Evolutionary conservation across 2,797 vertebrate species (phyloP), one percentile per base, ranked within the genome.

Genomic region (Liasis olivaceus): DNA sequence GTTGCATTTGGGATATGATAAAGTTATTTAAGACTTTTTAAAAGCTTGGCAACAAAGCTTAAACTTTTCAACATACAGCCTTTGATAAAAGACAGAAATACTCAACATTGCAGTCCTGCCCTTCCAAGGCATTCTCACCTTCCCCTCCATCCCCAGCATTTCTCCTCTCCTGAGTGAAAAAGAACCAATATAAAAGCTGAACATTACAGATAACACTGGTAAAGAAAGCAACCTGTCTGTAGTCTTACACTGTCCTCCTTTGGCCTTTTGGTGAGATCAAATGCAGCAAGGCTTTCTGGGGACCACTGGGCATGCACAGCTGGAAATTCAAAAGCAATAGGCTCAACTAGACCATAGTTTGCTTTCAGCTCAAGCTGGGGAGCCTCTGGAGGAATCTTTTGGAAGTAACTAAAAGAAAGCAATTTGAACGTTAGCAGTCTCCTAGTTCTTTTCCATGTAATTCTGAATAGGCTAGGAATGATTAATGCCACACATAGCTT

Each of bases 361-460:
- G 99, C 99, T 97, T 99, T 99, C 94, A 99, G 94, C 96, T 99
- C 99, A 97, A 99, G 97, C 91, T 98, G 98, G 1, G 99, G 99
- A 3, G 99, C 97, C 96, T 99, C 99, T 3, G 97, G 96, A 6
- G 99, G 99, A 87, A 99, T 97, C 96, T 99, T 99, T 89, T 99
- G 99, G 96, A 99, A 99, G 96, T 99, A 99, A 97, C 99, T 99
- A 96, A 91, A 94, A 96, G 28, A 92, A 86, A 62, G 54, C 14
- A 56, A 0, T 28, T 8, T 63, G 15, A 36, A 47, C 24, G 11
- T 91, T 88, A 88, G 89, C 22, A 56, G 26, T 58, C n/a, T 64
- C 85, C 11, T 87, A 42, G 47, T 69, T 90, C 28, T 84, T 62
- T 62, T 85, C 17, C 14, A 54, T 31, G 4, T 54, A 12, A 60